Percentiles rank a stretch among this genome's conserved stretches.
Evolutionary conservation across 2,113 vertebrate species (phyloP).

Genomic region (Silurus glanis): DNA sequence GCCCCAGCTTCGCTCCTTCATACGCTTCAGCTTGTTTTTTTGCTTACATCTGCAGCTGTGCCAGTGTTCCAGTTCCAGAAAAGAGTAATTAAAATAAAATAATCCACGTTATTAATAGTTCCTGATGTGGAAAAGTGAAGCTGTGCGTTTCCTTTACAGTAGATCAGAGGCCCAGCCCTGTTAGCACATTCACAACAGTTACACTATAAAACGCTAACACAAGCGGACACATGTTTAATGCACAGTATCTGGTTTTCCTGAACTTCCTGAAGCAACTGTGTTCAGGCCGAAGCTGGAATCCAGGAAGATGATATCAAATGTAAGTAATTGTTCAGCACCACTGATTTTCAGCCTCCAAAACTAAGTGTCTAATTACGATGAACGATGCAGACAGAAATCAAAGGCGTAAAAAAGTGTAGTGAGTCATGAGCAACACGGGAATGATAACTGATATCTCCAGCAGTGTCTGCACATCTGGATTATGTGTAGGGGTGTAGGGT

Average conservation of each 20-base stretch:
- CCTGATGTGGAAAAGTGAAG: background rate
- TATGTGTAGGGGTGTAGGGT: background rate
- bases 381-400: conserved; percentile 56
- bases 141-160: background rate
- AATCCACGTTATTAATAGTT: background rate
- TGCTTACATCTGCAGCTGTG: background rate
- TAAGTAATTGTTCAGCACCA: conserved; percentile 29
- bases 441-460: conserved; percentile 36
- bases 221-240: conserved; percentile 14
- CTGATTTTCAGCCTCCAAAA: conserved; percentile 43
- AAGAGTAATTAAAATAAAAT: background rate
- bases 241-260: conserved; percentile 2
- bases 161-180: background rate
- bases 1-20: background rate
- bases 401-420: conserved; percentile 44
- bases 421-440: conserved; percentile 51
- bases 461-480: conserved; percentile 48
- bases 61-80: background rate
- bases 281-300: conserved; percentile 12
- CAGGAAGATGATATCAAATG: conserved; percentile 37
- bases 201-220: background rate
- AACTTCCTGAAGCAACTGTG: background rate
- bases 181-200: background rate
- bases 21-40: background rate
- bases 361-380: conserved; percentile 51